A percentile compares a stretch with the other conserved stretches of the same genome.
Conservation (phyloP, 1,140 invertebrate species). For the Babylonia areolata region DNA sequence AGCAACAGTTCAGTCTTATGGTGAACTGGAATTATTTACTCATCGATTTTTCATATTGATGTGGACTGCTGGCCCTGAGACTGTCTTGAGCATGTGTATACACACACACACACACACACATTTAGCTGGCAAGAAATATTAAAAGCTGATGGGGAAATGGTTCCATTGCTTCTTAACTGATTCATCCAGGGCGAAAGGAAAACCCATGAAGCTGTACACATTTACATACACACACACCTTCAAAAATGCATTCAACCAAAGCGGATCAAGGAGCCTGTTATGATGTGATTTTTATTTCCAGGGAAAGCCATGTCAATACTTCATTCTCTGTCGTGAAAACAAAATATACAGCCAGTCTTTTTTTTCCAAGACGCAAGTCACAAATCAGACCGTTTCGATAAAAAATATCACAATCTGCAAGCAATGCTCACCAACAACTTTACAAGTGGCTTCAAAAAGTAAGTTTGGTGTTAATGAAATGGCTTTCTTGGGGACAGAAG, state of each 20-base stretch:
- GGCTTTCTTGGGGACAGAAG: not conserved
- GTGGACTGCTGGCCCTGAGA: too few species aligned
- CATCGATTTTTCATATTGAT: too few species aligned
- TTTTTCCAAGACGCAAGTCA: not conserved
- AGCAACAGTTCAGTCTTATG: too few species aligned
- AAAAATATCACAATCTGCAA: conserved; percentile 4
- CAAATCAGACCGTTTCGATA: not conserved
- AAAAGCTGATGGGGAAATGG: too few species aligned
- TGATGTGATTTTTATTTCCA: not conserved
- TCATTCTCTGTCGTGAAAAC: not conserved
- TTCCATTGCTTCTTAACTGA: too few species aligned
- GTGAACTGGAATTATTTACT: too few species aligned
- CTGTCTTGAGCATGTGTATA: too few species aligned
- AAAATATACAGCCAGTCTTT: not conserved
- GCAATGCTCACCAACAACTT: not conserved
- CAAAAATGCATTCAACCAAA: not conserved
- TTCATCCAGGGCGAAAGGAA: too few species aligned
- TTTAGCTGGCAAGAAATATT: too few species aligned
- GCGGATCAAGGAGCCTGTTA: not conserved
- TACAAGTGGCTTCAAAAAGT: not conserved
- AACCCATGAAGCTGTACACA: too few species aligned
- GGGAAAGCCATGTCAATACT: not conserved
- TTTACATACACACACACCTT: too few species aligned
- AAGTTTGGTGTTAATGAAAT: not conserved
- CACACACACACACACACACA: too few species aligned